Conservation (phyloP, 2,797 vertebrate species). For the Babyrousa celebensis region DNA sequence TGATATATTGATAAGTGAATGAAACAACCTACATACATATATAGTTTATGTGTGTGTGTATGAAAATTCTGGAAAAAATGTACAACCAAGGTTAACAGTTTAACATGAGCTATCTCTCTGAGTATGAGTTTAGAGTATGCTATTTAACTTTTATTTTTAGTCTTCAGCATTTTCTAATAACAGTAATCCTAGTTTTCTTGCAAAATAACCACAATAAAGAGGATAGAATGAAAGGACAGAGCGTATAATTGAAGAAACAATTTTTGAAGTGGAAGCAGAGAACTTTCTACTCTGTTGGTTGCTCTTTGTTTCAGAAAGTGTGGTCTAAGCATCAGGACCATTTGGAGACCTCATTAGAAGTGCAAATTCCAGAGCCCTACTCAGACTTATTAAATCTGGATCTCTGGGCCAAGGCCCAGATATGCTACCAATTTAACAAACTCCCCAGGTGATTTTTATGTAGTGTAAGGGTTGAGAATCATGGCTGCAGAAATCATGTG, state of each 20-base stretch:
- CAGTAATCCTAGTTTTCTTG: background rate
- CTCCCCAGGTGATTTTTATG: background rate
- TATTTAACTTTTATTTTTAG: constrained; percentile 27
- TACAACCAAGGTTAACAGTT: background rate
- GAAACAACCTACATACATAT: background rate
- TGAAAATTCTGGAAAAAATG: background rate
- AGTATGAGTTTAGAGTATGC: background rate
- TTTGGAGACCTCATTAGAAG: background rate
- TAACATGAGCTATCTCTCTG: background rate
- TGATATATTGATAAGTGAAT: constrained; percentile 24
- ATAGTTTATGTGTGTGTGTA: background rate
- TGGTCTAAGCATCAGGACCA: background rate
- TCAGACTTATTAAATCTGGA: background rate
- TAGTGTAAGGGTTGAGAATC: background rate
- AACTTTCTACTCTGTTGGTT: background rate
- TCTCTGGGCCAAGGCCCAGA: background rate
- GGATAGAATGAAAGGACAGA: background rate
- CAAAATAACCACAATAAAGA: background rate
- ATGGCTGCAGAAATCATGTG: background rate
- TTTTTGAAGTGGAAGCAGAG: background rate
- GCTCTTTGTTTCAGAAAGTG: background rate
- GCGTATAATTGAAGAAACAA: background rate
- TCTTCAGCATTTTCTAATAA: background rate
- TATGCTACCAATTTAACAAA: background rate
- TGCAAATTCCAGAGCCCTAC: background rate